A percentile compares a stretch with the other conserved stretches of the same genome.
phyloP scores from a whole-genome alignment of 2,113 vertebrate genomes.

The Sinocyclocheilus anophthalmus region DNA sequence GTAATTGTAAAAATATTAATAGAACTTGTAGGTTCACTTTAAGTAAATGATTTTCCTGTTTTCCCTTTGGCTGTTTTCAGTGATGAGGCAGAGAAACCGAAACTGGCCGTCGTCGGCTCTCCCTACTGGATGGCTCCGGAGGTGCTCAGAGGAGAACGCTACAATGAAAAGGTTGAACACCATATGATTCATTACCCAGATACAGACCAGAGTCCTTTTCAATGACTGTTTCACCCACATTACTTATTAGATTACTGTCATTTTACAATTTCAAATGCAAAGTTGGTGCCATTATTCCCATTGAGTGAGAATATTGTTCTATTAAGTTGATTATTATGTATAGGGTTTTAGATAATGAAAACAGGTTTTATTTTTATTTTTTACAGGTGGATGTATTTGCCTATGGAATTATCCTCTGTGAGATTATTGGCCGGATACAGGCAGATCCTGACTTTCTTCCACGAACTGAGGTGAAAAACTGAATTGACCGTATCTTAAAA shows the following conservation, averaged over 20 bases:
- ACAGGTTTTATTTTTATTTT: neutral
- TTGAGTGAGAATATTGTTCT: too few relatives aligned
- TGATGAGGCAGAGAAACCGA: conserved; percentile 78
- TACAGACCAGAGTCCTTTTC: neutral
- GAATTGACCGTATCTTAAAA: neutral
- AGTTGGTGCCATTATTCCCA: neutral
- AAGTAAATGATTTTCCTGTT: neutral
- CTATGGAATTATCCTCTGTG: conserved; percentile 92
- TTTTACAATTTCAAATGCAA: neutral
- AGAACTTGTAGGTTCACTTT: too few relatives aligned
- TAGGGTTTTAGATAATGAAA: too few relatives aligned
- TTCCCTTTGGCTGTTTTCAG: conserved; percentile 64
- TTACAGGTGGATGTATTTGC: conserved; percentile 85
- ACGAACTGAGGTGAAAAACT: conserved; percentile 82
- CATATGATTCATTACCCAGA: neutral
- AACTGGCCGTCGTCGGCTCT: conserved; percentile 89
- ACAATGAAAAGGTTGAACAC: conserved; percentile 87
- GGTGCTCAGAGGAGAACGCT: conserved; percentile 89
- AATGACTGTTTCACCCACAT: neutral
- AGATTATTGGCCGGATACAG: conserved; percentile 90
- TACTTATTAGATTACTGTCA: neutral
- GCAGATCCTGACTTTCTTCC: conserved; percentile 94
- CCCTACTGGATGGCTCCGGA: conserved; percentile 98
- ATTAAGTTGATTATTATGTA: neutral
- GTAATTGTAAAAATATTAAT: neutral